Evolutionary conservation across 2,113 vertebrate species (phyloP).

Genomic region (Actenoides lindsayi): DNA sequence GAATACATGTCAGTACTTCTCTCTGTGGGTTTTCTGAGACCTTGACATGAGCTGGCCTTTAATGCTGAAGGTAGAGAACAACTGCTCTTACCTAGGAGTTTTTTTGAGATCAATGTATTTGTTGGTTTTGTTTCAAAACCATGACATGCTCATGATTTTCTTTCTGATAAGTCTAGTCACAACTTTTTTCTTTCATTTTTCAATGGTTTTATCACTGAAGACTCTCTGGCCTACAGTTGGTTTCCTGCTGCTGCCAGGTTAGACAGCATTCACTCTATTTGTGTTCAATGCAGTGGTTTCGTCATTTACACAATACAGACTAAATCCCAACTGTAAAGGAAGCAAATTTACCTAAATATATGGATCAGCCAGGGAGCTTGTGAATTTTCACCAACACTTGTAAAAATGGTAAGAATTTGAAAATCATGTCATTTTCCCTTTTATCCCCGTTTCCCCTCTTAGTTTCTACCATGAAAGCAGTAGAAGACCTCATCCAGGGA

Average conservation of each 20-base stretch:
- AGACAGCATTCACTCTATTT: constrained; percentile 10
- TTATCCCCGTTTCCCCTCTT: not conserved
- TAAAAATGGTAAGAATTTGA: constrained; percentile 2
- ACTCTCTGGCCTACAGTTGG: not conserved
- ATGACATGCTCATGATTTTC: not conserved
- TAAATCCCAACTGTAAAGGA: not conserved
- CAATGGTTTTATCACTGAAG: not conserved
- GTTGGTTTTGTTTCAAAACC: not conserved
- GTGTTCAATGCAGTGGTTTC: not conserved
- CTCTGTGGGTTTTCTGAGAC: not conserved
- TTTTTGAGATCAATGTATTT: not conserved
- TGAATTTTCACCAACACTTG: constrained; percentile 31
- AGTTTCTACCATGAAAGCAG: not conserved
- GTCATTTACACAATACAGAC: constrained; percentile 36
- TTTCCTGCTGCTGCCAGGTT: not conserved
- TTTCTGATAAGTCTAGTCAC: not conserved
- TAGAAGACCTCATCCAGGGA: not conserved
- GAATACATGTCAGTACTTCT: not conserved
- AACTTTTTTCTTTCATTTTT: not conserved
- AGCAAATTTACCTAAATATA: constrained; percentile 49
- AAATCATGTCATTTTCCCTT: not conserved
- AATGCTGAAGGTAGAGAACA: not conserved
- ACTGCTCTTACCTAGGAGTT: not conserved
- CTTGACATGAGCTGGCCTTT: not conserved
- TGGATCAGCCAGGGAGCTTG: not conserved